phyloP scores from a whole-genome alignment of 2,888 invertebrate species.

The Sialis fuliginosa region DNA sequence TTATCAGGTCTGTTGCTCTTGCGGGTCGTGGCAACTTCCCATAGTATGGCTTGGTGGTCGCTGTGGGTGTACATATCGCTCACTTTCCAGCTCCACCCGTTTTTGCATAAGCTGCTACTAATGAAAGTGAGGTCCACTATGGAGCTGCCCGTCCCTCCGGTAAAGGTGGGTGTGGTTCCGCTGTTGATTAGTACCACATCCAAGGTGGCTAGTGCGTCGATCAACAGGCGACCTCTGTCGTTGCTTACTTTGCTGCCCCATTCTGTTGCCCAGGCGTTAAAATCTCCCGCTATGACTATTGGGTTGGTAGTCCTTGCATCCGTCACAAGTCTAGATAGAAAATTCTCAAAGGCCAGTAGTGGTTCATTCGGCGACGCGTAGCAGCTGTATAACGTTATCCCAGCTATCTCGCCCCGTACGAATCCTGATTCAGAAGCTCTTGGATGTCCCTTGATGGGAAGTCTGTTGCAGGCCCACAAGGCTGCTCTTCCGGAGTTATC shows the following conservation, averaged over 20 bases:
- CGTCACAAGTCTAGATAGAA: slow-evolving; percentile 7
- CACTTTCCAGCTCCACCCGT: slow-evolving; percentile 4
- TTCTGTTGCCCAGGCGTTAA: slow-evolving; percentile 10
- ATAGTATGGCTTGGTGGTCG: not conserved
- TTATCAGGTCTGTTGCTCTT: too few relatives aligned
- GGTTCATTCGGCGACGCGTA: slow-evolving; percentile 8
- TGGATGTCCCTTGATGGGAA: not conserved
- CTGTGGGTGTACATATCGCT: not conserved
- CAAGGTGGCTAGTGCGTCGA: slow-evolving; percentile 6
- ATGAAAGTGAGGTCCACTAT: slow-evolving; percentile 11
- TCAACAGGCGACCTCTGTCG: slow-evolving; percentile 6
- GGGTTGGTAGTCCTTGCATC: slow-evolving; percentile 5
- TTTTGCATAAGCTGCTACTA: slow-evolving; percentile 6
- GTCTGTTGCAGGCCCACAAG: not conserved
- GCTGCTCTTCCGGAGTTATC: not conserved
- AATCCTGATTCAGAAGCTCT: slow-evolving; percentile 2
- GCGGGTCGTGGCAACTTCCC: not conserved
- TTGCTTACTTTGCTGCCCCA: slow-evolving; percentile 8
- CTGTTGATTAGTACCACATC: slow-evolving; percentile 8
- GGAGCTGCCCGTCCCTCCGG: slow-evolving; percentile 1
- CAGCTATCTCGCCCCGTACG: slow-evolving; percentile 7
- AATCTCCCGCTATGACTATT: slow-evolving; percentile 9
- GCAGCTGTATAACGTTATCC: slow-evolving; percentile 9
- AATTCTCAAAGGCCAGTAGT: slow-evolving; percentile 4
- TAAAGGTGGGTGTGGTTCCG: slow-evolving; percentile 7